phyloP scores from a whole-genome alignment of 2,113 vertebrate species.

The Scytalopus superciliaris region DNA sequence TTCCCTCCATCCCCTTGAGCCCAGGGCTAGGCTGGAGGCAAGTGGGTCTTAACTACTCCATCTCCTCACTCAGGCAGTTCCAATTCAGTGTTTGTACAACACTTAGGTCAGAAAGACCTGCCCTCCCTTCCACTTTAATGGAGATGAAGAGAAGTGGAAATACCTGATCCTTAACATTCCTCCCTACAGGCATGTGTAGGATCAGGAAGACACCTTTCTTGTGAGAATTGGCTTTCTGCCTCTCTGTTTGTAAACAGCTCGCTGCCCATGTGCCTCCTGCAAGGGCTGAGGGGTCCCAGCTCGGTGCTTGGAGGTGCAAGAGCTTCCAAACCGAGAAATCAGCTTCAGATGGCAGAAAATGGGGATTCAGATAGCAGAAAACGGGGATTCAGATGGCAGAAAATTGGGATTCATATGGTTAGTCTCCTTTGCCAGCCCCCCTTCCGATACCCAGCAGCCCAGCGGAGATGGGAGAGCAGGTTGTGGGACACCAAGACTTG shows the following conservation, averaged over 20 bases:
- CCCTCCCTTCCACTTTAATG: not conserved
- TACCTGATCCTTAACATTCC: conserved; percentile 65
- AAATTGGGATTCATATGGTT: not conserved
- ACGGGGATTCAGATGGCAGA: not conserved
- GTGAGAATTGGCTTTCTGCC: not conserved
- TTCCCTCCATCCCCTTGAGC: not conserved
- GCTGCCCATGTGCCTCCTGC: not conserved
- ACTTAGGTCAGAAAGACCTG: not conserved
- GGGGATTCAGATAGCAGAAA: not conserved
- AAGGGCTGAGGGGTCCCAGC: not conserved
- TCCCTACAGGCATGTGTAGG: not conserved
- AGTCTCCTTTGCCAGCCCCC: not conserved
- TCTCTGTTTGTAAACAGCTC: not conserved
- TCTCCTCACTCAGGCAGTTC: not conserved
- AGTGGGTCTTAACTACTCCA: not conserved
- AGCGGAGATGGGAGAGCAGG: not conserved
- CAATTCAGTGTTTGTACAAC: not conserved
- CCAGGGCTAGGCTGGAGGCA: not conserved
- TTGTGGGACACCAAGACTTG: not conserved
- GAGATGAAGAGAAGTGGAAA: conserved; percentile 33
- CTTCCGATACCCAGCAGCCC: not conserved
- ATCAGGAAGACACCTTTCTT: not conserved
- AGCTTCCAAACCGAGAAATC: not conserved
- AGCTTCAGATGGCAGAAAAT: not conserved
- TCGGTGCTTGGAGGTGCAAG: not conserved